These are phyloP conservation scores for Oenanthe oenanthe DNA, from an alignment of 2,113 vertebrate species.

Conservation along the genomic window DNA sequence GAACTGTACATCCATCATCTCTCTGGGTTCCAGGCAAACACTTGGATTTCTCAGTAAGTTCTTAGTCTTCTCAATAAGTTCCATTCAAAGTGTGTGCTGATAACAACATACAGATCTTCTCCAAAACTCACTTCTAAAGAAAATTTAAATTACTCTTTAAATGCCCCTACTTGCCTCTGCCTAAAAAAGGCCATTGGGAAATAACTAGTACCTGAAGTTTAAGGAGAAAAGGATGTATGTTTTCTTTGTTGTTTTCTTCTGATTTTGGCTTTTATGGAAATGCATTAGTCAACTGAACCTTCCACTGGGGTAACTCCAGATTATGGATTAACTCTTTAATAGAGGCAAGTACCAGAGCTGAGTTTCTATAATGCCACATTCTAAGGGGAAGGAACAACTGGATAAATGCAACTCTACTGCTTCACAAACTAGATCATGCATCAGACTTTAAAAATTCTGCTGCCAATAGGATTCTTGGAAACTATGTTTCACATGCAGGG, in stretches of 20 bases:
- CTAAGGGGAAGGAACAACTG: neutral
- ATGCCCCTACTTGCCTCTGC: neutral
- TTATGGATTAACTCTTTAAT: neutral
- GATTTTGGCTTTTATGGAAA: neutral
- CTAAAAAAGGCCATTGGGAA: neutral
- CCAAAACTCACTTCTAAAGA: neutral
- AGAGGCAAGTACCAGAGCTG: neutral
- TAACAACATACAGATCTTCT: neutral
- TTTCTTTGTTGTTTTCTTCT: neutral
- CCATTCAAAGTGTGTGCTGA: neutral
- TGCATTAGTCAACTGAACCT: neutral
- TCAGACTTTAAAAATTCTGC: neutral
- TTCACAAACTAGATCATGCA: neutral
- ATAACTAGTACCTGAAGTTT: neutral
- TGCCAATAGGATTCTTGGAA: neutral
- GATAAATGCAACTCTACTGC: neutral
- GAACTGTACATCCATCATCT: neutral
- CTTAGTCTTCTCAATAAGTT: neutral
- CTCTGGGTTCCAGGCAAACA: neutral
- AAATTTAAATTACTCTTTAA: neutral
- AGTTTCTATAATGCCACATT: neutral
- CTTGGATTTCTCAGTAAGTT: neutral
- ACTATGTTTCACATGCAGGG: rapidly evolving
- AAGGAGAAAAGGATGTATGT: neutral
- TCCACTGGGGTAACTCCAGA: neutral